Base-by-base conservation (phyloP, 2,888 invertebrate genomes). In the Caenorhabditis sp. region DNA sequence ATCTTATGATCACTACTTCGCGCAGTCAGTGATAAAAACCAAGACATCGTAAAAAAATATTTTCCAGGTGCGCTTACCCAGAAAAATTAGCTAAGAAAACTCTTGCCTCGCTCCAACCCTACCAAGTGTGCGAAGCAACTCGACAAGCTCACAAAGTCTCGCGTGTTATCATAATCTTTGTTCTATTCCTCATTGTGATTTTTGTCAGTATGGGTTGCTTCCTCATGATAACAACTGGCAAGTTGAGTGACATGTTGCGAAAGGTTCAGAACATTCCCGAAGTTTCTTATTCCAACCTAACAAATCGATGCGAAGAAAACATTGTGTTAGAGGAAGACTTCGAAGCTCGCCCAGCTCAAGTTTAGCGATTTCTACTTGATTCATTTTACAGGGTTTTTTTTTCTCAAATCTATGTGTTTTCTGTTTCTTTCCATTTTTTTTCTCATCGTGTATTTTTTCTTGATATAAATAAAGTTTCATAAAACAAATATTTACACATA, bases 301-400 rank as follows among this genome's bases (percentile, higher is more conserved):
- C 58, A 57, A 55, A 66, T 49, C 62, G 54, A 49, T 55, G 54
- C 50, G 76, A 67, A 8, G 77, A 79, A 24, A 72, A 73, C 27
- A 62, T 69, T 10, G 63, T 62, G 6, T 49, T 79, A 60, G 76
- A 78, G 53, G 17, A 50, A 3, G 76, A 80, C 31, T 80, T 78
- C 62, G 71, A 80, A 43, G 73, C 80, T 55, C 60, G 77, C 65
- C 76, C 79, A 24, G 77, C 75, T 19, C 77, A 79, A 62, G 79
- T 79, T 27, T 79, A 49, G 43, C 36, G 43, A 5, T 17, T 43
- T 10, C 6, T 10, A 10, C 43, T 10, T 17, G 17, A 10, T 10
- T 43, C 14, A 17, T 43, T 14, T 43, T 10, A 43, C 14, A 17
- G 43, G 43, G 17, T 43, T 10, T 43, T 43, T 43, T 43, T 12